phyloP scores from a whole-genome alignment of 92 coral and sea anemone species.

The Epizoanthus fatuus region DNA sequence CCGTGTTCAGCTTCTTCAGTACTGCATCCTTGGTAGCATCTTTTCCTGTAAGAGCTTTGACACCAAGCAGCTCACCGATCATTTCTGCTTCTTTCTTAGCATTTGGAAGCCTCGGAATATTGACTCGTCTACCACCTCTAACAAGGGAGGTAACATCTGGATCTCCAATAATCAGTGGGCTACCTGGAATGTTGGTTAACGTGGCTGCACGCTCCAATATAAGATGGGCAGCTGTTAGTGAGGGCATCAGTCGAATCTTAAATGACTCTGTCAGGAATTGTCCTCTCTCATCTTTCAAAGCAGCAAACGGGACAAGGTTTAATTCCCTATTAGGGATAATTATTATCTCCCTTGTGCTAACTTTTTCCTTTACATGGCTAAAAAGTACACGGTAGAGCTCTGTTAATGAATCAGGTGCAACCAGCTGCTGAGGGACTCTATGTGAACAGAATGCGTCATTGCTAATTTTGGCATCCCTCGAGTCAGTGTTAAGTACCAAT shows the following conservation, averaged over 20 bases:
- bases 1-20: constrained; percentile 19
- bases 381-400: not conserved
- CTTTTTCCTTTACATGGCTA: constrained; percentile 1
- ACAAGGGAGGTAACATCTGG: constrained; percentile 38
- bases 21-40: constrained; percentile 42
- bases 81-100: constrained; percentile 42
- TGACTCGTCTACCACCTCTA: not conserved
- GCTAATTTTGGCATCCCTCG: not conserved
- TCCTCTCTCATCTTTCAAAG: constrained; percentile 18
- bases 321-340: constrained; percentile 59
- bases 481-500: not conserved
- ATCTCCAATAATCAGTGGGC: constrained; percentile 53
- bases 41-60: constrained; percentile 30
- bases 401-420: not conserved
- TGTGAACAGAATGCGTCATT: not conserved
- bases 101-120: not conserved
- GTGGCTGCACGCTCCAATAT: constrained; percentile 6
- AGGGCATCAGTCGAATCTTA: constrained; percentile 45
- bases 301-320: constrained; percentile 50
- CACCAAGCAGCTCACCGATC: constrained; percentile 8
- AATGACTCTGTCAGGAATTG: constrained; percentile 22
- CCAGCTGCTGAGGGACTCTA: not conserved
- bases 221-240: constrained; percentile 21
- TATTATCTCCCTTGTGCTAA: constrained; percentile 27
- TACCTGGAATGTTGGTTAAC: constrained; percentile 16